A percentile compares a stretch with the other conserved stretches of the same genome.
Evolutionary conservation across 1,140 invertebrate species (phyloP).

Genomic region (Eumeta japonica): DNA sequence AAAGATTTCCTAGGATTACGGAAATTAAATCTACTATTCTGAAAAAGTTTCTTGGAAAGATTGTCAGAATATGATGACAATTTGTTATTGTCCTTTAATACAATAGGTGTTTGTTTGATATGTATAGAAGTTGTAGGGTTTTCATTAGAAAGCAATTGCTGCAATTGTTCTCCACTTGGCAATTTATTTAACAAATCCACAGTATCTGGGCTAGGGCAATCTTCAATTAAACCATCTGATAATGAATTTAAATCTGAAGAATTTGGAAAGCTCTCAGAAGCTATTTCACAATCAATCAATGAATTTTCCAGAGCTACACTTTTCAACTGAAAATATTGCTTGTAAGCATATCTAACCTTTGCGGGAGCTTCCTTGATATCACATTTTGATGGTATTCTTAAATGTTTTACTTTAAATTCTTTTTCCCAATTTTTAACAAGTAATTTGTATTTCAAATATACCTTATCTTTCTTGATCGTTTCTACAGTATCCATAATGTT

Average conservation of each 20-base stretch:
- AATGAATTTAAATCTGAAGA: not conserved
- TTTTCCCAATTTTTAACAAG: conserved; percentile 79
- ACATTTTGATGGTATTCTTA: conserved; percentile 72
- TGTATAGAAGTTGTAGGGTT: too few relatives aligned
- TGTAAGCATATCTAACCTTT: conserved; percentile 73
- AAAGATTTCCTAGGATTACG: conserved; percentile 74
- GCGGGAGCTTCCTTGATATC: conserved; percentile 74
- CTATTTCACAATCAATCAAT: conserved; percentile 51
- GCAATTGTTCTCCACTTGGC: conserved; percentile 32
- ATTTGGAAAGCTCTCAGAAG: not conserved
- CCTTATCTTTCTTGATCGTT: conserved; percentile 42
- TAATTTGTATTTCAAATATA: conserved; percentile 64
- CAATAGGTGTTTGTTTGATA: too few relatives aligned
- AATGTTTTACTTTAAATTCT: conserved; percentile 68
- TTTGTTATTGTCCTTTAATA: too few relatives aligned
- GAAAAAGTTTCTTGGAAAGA: conserved; percentile 71
- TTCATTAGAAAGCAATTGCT: conserved; percentile 54
- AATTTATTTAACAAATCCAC: conserved; percentile 7
- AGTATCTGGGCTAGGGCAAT: conserved; percentile 2
- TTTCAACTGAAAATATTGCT: conserved; percentile 78
- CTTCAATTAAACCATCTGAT: conserved; percentile 3
- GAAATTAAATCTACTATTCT: conserved; percentile 65
- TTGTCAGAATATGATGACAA: conserved; percentile 33
- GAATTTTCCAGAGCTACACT: conserved; percentile 69
- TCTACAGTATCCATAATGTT: too few relatives aligned